phyloP scores from a whole-genome alignment of 2,113 vertebrate genomes.

The Synodontis membranacea region DNA sequence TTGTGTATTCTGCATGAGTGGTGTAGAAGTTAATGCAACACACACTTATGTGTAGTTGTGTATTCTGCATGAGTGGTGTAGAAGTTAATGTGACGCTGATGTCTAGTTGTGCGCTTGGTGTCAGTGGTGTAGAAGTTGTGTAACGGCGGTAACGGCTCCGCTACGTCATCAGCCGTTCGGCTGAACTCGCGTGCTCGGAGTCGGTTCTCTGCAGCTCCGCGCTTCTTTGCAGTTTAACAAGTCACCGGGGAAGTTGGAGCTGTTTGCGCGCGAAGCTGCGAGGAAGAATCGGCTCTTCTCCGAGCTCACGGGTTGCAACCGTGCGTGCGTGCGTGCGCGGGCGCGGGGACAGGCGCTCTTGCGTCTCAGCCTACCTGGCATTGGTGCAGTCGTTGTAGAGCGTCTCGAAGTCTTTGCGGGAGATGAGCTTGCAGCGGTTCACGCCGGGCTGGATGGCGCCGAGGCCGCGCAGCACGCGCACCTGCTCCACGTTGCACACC shows the following conservation, averaged over 20 bases:
- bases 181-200: not conserved
- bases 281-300: not conserved
- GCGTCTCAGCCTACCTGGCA: conserved; percentile 85
- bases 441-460: conserved; percentile 97
- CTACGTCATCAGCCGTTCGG: conserved; percentile 30
- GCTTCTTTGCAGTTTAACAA: not conserved
- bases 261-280: not conserved
- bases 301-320: not conserved
- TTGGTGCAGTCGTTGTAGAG: conserved; percentile 99
- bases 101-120: not conserved
- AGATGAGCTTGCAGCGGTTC: conserved; percentile 98
- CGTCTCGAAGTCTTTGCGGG: conserved; percentile 97
- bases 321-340: no score
- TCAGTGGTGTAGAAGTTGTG: not conserved
- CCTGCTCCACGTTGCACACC: conserved; percentile 98
- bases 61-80: not conserved
- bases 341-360: not conserved
- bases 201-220: not conserved
- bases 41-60: not conserved
- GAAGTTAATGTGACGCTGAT: not conserved
- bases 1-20: not conserved
- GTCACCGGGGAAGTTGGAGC: not conserved
- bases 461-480: conserved; percentile 94
- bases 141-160: not conserved
- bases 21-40: not conserved